Base-by-base conservation (phyloP, 2,797 vertebrate genomes). In the Falco cherrug region DNA sequence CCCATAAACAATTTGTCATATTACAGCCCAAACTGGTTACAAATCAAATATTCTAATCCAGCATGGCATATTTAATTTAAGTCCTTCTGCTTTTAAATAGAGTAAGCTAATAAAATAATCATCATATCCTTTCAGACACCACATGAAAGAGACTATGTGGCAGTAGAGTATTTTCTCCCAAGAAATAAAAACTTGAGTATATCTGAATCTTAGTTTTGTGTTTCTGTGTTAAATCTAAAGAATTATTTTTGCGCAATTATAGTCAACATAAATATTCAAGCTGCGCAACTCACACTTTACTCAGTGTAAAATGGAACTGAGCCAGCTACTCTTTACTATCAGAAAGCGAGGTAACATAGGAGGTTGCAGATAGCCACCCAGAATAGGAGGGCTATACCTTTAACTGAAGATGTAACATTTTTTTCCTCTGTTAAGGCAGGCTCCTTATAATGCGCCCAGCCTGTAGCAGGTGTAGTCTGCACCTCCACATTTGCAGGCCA, bases 21-120 rank as follows among this genome's bases (percentile, higher is more conserved):
- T 61, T 57, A 26, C 63, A 92, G 90, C 51, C 70, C 78, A 74
- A 80, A 67, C 37, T 47, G 47, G 61, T 65, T 95, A 83, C 47
- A 89, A 87, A 94, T 45, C 60, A 84, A 91, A 91, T 64, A 90
- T 56, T 48, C 54, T 31, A 93, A 87, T 56, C 28, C 25, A 90
- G 60, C 3, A 1, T 21, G 65, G n/a, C 13, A 8, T 59, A 81
- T 84, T 75, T 65, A 35, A 81, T 70, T 69, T 60, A 93, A 81
- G n/a, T 48, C 29, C 10, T 68, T 67, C 43, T 63, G 29, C 41
- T 88, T 87, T 83, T 64, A 73, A 81, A 59, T 6, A 74, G 45
- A 75, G 25, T 22, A 79, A 95, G 37, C 7, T 89, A 95, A 78
- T 56, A 45, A 90, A 94, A 91, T 59, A 53, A 74, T 60, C 37